These are phyloP conservation scores for Crax fasciolata DNA, from an alignment of 2,797 vertebrate species.

Conservation along the genomic window DNA sequence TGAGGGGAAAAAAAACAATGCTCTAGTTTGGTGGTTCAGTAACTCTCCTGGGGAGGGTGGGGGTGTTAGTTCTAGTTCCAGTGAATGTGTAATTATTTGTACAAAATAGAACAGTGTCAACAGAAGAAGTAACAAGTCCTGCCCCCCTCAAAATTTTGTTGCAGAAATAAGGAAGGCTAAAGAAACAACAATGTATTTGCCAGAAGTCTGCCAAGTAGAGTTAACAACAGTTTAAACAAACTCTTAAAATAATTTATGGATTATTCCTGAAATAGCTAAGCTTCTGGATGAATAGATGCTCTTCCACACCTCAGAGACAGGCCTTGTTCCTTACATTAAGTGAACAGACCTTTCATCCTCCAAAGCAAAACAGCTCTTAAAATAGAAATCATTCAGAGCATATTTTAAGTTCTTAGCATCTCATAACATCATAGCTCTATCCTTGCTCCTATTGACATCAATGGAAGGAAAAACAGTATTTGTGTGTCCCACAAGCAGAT, in stretches of 20 bases:
- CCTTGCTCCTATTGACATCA: conserved; percentile 49
- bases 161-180: conserved; percentile 29
- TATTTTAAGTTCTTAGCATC: conserved; percentile 70
- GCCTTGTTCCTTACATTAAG: conserved; percentile 62
- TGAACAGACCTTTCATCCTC: conserved; percentile 70
- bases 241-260: conserved; percentile 66
- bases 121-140: conserved; percentile 21
- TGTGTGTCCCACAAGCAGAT: conserved; percentile 18
- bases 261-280: conserved; percentile 69
- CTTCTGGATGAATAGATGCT: conserved; percentile 53
- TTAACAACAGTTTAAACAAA: conserved; percentile 62
- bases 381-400: conserved; percentile 54
- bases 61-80: conserved; percentile 34
- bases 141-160: background rate
- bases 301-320: conserved; percentile 69
- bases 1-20: conserved; percentile 65
- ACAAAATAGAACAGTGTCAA: conserved; percentile 49
- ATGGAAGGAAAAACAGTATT: conserved; percentile 32
- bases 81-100: conserved; percentile 62
- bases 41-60: conserved; percentile 53
- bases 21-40: conserved; percentile 23
- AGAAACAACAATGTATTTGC: conserved; percentile 54
- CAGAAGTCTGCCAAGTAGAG: conserved; percentile 53
- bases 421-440: conserved; percentile 47
- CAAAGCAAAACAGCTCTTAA: conserved; percentile 67